A percentile compares a stretch with the other conserved stretches of the same genome.
Conservation (phyloP, 2,797 vertebrate species). For the Psittacula derbiana region DNA sequence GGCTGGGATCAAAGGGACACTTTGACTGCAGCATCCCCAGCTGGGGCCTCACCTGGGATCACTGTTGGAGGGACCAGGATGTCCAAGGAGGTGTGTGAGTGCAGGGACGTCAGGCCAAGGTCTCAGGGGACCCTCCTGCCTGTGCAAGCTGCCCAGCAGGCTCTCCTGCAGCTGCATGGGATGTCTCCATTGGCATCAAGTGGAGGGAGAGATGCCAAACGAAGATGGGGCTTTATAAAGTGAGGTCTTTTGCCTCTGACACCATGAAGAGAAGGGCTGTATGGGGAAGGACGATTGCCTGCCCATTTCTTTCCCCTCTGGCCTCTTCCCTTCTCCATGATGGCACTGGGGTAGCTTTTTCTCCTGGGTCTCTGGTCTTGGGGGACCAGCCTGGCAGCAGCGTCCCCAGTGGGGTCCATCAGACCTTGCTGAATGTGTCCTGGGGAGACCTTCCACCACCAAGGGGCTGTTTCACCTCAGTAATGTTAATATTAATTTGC, state of each 20-base stretch:
- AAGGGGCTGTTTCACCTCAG: not conserved
- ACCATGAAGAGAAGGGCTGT: not conserved
- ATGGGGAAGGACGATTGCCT: accelerated
- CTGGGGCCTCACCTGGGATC: not conserved
- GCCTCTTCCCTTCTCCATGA: not conserved
- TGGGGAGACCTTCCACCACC: not conserved
- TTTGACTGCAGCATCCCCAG: not conserved
- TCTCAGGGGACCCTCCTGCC: not conserved
- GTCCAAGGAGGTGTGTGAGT: accelerated
- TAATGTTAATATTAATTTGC: not conserved
- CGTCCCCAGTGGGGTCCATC: not conserved
- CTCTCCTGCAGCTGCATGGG: accelerated
- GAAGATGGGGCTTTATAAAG: not conserved
- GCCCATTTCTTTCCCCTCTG: not conserved
- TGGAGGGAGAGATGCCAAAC: not conserved
- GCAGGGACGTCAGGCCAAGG: not conserved
- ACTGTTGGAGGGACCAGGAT: accelerated
- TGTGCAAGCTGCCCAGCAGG: not conserved
- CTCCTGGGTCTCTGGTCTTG: not conserved
- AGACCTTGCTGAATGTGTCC: not conserved
- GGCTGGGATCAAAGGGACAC: not conserved
- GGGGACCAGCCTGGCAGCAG: not conserved
- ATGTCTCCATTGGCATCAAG: accelerated
- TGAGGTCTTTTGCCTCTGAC: accelerated
- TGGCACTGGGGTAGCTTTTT: not conserved